These are phyloP conservation scores for Speoplatyrhinus poulsoni DNA, from an alignment of 2,113 vertebrate species.

Conservation along the genomic window DNA sequence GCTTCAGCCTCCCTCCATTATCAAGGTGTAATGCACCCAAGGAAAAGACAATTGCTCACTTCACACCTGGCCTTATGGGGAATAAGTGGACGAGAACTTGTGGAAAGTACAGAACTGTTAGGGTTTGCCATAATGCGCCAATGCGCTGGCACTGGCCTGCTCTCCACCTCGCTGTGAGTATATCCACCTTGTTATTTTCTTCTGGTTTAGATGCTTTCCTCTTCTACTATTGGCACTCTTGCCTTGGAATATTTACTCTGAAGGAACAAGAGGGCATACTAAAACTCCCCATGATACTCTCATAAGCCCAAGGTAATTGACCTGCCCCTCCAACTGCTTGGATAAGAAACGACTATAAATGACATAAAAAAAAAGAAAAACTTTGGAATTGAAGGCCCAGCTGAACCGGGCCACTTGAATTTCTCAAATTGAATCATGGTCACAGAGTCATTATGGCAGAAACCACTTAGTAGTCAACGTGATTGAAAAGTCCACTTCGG, in stretches of 20 bases:
- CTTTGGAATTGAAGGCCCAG: neutral
- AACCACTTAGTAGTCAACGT: constrained; percentile 35
- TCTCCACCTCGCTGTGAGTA: neutral
- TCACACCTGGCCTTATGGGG: constrained; percentile 49
- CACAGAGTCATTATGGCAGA: constrained; percentile 30
- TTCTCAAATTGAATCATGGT: constrained; percentile 38
- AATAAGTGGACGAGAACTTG: constrained; percentile 42
- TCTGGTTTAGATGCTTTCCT: neutral
- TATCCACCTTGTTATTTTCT: neutral
- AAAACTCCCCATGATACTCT: neutral
- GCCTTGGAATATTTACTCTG: neutral
- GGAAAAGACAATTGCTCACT: constrained; percentile 48
- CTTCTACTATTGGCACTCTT: neutral
- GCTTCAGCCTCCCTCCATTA: constrained; percentile 65
- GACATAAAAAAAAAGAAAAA: constrained; percentile 14
- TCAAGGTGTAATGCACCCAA: constrained; percentile 54
- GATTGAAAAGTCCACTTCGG: constrained; percentile 38
- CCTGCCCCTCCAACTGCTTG: constrained; percentile 16
- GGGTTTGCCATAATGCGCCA: neutral
- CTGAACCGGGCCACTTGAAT: constrained; percentile 27
- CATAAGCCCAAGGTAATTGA: constrained; percentile 8
- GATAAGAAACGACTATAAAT: constrained; percentile 38
- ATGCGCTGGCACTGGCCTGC: neutral
- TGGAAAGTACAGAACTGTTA: constrained; percentile 18
- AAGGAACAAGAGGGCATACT: neutral